Percentiles rank a stretch among this genome's conserved stretches.
Evolutionary conservation across 2,888 invertebrate species (phyloP).

Genomic region (Papilio gigon): DNA sequence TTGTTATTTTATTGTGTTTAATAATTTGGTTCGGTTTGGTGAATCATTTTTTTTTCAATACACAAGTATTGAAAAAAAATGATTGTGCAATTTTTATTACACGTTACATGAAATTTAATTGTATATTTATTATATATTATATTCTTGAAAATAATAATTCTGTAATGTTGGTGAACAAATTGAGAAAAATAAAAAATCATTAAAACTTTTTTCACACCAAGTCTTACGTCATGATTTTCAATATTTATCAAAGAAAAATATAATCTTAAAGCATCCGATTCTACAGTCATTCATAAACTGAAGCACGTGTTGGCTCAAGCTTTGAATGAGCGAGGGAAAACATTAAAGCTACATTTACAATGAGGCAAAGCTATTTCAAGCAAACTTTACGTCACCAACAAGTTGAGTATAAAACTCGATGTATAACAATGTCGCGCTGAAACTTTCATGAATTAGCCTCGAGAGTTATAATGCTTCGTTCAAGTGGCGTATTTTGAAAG

Average conservation of each 20-base stretch:
- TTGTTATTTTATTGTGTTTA: no score
- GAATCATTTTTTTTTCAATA: no score
- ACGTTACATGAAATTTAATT: no score
- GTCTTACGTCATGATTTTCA: not conserved
- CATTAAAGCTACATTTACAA: slow-evolving; percentile 39
- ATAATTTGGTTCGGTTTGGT: no score
- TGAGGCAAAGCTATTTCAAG: slow-evolving; percentile 34
- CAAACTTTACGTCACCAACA: slow-evolving; percentile 34
- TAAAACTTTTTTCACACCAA: no score
- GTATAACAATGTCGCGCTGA: slow-evolving; percentile 38
- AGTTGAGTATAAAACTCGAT: slow-evolving; percentile 36
- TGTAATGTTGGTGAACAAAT: no score
- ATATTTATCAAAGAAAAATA: not conserved
- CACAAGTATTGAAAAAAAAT: no score
- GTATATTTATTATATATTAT: no score
- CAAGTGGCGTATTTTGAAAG: slow-evolving; percentile 29
- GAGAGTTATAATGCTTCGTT: slow-evolving; percentile 25
- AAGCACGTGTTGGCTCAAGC: slow-evolving; percentile 27
- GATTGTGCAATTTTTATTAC: no score
- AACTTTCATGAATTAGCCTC: slow-evolving; percentile 39
- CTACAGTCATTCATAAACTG: slow-evolving; percentile 29
- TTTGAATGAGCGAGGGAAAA: slow-evolving; percentile 35
- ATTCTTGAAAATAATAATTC: no score
- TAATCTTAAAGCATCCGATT: not conserved
- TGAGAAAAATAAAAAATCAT: no score